Evolutionary conservation across 2,797 vertebrate species (phyloP), one percentile per base, ranked within the genome.

Genomic region (Peromyscus attwateri): DNA sequence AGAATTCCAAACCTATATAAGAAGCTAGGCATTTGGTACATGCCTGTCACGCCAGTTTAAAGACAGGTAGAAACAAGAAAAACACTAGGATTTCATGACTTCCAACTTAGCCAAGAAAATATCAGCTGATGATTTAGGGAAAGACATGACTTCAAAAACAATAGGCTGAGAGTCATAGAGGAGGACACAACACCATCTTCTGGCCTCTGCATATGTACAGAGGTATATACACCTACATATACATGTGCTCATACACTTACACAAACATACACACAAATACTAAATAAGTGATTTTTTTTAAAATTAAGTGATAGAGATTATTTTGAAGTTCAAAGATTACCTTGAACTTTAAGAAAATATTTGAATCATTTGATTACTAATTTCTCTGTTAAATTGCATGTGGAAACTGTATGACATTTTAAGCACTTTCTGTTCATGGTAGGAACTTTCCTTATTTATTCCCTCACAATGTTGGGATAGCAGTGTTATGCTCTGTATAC

Each of bases 321-420:
- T 11, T n/a, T 27, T 73, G 52, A 52, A 52, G 13, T 52, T 52
- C 52, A 52, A 52, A 52, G 52, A 52, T 95, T 85, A 82, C 2
- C 34, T 79, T 91, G 3, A 95, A 85, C 55, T 88, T 95, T 73
- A 94, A 94, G 29, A 77, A 89, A 89, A 76, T 49, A 94, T 91
- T 94, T 85, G 8, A 92, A 75, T 8, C 25, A 87, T 25, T 92
- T 29, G 64, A 27, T 17, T 62, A 52, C 46, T 83, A 84, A 2
- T 66, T 91, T 83, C 55, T 17, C 31, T 87, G 2, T 55, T 46
- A 25, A 84, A 57, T 62, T 82, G 1, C 34, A 37, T 57, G 3
- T 68, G 55, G 34, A 85, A 88, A 91, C 92, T 84, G 34, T 0
- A 85, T 84, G 80, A 1, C 13, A 0, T 71, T 55, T 79, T 83